phyloP scores from a whole-genome alignment of 2,113 vertebrate species.

The Dicrurus megarhynchus region DNA sequence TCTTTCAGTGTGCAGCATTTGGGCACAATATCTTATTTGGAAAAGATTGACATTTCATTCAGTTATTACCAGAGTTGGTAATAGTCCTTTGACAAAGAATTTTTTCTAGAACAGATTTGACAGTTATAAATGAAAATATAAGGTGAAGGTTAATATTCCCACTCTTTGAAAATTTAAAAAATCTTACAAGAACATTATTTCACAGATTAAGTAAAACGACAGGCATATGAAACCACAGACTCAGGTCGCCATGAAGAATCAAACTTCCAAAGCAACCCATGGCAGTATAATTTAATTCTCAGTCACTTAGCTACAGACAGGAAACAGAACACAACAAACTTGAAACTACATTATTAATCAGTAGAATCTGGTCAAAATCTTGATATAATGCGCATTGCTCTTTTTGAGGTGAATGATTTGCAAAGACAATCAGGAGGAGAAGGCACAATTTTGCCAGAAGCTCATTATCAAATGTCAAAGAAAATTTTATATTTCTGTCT shows the following conservation, averaged over 20 bases:
- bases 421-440: not conserved
- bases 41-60: not conserved
- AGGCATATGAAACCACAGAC: not conserved
- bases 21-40: not conserved
- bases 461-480: conserved; percentile 33
- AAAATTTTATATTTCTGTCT: not conserved
- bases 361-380: not conserved
- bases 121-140: not conserved
- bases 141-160: not conserved
- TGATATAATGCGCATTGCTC: not conserved
- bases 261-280: not conserved
- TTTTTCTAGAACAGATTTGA: not conserved
- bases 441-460: conserved; percentile 20
- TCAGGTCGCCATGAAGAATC: not conserved
- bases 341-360: not conserved
- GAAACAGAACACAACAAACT: not conserved
- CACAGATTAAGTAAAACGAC: not conserved
- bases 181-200: not conserved
- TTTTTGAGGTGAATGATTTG: conserved; percentile 20
- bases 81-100: not conserved
- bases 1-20: not conserved
- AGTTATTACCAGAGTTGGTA: not conserved
- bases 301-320: not conserved
- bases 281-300: not conserved
- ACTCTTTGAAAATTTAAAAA: not conserved